Evolutionary conservation across 2,113 vertebrate species (phyloP), one percentile per base, ranked within the genome.

Genomic region (Bombycilla garrulus): DNA sequence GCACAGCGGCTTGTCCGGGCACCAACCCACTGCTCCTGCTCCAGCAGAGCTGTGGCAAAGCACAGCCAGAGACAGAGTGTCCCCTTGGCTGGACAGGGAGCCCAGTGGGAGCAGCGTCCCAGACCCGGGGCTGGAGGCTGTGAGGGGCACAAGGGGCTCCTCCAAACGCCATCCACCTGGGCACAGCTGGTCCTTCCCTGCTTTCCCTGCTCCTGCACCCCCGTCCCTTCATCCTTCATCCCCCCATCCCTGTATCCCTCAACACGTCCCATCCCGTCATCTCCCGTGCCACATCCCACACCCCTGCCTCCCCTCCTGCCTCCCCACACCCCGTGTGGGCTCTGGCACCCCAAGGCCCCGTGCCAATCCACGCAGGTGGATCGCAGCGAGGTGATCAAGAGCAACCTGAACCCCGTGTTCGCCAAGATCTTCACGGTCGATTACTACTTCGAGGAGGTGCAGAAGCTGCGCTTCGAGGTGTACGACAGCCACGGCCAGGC

Each of bases 391-490:
- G 99, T 99, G 54, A 99, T 99, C 97, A 98, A 98, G 96, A 99
- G 99, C 98, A 99, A 99, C 97, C 97, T 99, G 95, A 98, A 99
- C 94, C 99, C 99, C 0, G 98, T 99, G 70, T 99, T 99, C 16
- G 98, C 98, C 95, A 99, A 99, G 96, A 98, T 99, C 93, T 99
- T 99, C 96, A 98, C 98, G 0, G 91, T 99, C 35, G 99, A 99
- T 86, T 99, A 99, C 96, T 99, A 98, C 95, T 99, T 99, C 3
- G 99, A 99, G 97, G 99, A 99, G 95, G 99, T 99, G 35, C 99
- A 99, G 98, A 99, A 98, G 95, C 98, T 99, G 92, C 98, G 99
- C 3, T 99, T 99, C 4, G 99, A 99, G 89, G 99, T 99, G 36
- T 99, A 99, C 0, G 99, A 99, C 97, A 99, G 98, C 71, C 99